These are phyloP conservation scores for Napeogenes inachia DNA, from an alignment of 2,888 invertebrate genomes.

Conservation along the genomic window DNA sequence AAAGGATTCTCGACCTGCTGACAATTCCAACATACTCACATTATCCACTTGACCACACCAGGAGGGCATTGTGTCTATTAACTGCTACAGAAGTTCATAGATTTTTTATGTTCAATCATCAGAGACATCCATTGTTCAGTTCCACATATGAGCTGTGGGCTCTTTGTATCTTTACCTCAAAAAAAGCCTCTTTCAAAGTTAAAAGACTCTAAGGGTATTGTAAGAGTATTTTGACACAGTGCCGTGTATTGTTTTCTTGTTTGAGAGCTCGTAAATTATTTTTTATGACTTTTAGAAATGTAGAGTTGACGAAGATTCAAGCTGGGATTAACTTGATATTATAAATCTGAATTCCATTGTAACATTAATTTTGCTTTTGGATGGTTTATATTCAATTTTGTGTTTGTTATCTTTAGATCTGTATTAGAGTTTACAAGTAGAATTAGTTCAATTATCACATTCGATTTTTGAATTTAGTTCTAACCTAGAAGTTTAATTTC, in stretches of 20 bases:
- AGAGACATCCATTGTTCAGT: slow-evolving; percentile 36
- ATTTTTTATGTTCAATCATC: slow-evolving; percentile 53
- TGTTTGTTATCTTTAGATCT: background rate
- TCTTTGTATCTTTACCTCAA: slow-evolving; percentile 34
- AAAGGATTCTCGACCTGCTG: slow-evolving; percentile 27
- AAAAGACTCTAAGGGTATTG: slow-evolving; percentile 54
- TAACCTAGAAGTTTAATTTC: background rate
- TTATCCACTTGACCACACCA: slow-evolving; percentile 56
- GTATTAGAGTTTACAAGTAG: too few species aligned
- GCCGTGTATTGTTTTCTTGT: slow-evolving; percentile 64
- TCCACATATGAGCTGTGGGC: slow-evolving; percentile 41
- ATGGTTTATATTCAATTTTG: background rate
- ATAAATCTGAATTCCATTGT: slow-evolving; percentile 46
- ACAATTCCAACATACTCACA: slow-evolving; percentile 60
- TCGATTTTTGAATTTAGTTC: too few species aligned
- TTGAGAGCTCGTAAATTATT: slow-evolving; percentile 63
- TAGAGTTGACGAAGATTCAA: slow-evolving; percentile 61
- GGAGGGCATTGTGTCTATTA: slow-evolving; percentile 64
- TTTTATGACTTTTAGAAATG: slow-evolving; percentile 40
- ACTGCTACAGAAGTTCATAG: slow-evolving; percentile 76
- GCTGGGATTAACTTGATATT: slow-evolving; percentile 56
- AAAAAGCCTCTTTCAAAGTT: slow-evolving; percentile 37
- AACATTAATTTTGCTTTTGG: background rate
- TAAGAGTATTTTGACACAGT: slow-evolving; percentile 73
- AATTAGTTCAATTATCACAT: too few species aligned